Percentiles rank a stretch among this genome's conserved stretches.
Conservation (phyloP, 2,113 vertebrate species). For the Lepus americanus region DNA sequence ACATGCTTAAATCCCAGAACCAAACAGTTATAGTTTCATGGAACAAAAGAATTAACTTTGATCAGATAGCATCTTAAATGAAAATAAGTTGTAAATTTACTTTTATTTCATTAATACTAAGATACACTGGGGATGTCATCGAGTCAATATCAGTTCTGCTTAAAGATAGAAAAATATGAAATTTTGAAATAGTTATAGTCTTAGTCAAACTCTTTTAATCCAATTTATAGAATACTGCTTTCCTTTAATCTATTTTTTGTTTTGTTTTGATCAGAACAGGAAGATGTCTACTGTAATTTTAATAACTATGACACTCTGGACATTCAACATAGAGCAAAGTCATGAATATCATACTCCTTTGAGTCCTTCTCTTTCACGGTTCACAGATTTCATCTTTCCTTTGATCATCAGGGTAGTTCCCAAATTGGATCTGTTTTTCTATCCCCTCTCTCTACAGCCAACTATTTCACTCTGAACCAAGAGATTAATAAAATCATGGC, state of each 20-base stretch:
- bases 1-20: background rate
- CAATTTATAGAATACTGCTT: slow-evolving; percentile 52
- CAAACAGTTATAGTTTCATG: slow-evolving; percentile 20
- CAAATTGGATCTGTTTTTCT: slow-evolving; percentile 80
- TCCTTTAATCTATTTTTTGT: slow-evolving; percentile 51
- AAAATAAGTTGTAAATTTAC: slow-evolving; percentile 58
- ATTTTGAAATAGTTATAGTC: slow-evolving; percentile 46
- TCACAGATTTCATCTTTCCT: slow-evolving; percentile 85
- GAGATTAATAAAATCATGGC: slow-evolving; percentile 86
- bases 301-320: slow-evolving; percentile 61
- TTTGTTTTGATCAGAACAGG: slow-evolving; percentile 50
- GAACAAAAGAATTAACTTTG: slow-evolving; percentile 1
- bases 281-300: slow-evolving; percentile 36
- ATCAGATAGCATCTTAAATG: background rate
- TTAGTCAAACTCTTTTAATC: slow-evolving; percentile 8
- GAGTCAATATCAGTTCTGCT: background rate
- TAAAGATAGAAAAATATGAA: slow-evolving; percentile 48
- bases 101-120: slow-evolving; percentile 49
- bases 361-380: slow-evolving; percentile 84
- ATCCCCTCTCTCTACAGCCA: slow-evolving; percentile 67
- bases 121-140: background rate
- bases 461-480: slow-evolving; percentile 79
- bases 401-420: slow-evolving; percentile 83
- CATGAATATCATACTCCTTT: slow-evolving; percentile 80
- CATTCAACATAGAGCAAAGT: slow-evolving; percentile 69